Conservation (phyloP, 2,888 invertebrate genomes). For the Lasioglossum vierecki region DNA sequence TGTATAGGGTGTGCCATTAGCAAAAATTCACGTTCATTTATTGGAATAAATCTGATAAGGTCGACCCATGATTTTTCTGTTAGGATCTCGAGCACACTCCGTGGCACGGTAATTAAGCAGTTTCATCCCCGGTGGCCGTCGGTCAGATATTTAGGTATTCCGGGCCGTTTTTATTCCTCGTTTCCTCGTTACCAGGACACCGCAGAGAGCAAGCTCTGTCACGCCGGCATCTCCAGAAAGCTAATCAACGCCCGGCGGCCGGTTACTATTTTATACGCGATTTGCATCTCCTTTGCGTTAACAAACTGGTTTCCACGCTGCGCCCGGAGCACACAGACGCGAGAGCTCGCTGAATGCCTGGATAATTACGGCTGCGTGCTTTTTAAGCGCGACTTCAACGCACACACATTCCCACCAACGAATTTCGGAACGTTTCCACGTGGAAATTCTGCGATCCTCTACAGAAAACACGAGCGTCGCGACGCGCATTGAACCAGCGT, state of each 20-base stretch:
- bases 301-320: background rate
- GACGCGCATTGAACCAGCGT: background rate
- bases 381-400: background rate
- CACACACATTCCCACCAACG: background rate
- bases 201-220: background rate
- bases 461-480: background rate
- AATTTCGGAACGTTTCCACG: background rate
- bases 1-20: background rate
- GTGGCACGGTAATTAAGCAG: background rate
- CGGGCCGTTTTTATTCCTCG: background rate
- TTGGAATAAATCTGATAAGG: background rate
- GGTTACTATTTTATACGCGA: background rate
- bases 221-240: background rate
- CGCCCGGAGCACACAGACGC: background rate
- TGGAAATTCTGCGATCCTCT: background rate
- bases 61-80: background rate
- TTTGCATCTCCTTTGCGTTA: slow-evolving; percentile 8
- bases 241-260: background rate
- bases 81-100: background rate
- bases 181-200: background rate
- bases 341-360: background rate
- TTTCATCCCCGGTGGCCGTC: background rate
- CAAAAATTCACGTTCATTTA: background rate
- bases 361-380: background rate
- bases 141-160: background rate